phyloP scores from a whole-genome alignment of 2,113 vertebrate species.

The Salvator merianae region DNA sequence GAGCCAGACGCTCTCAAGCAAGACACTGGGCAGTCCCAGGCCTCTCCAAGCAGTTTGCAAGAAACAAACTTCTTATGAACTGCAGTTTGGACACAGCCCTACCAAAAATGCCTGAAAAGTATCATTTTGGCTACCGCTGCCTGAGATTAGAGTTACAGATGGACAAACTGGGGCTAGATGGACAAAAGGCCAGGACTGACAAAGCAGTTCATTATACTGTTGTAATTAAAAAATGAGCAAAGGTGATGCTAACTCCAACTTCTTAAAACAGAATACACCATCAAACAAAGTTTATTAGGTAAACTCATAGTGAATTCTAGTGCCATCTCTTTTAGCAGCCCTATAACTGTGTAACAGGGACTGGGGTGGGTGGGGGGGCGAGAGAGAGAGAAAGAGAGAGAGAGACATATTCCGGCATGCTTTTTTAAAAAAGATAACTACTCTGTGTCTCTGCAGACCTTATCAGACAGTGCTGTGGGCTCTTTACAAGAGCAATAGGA shows the following conservation, averaged over 20 bases:
- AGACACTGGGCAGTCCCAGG: too few relatives aligned
- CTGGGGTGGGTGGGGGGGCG: too few relatives aligned
- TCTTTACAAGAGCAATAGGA: conserved; percentile 9
- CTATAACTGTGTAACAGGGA: neutral
- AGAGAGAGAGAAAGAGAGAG: too few relatives aligned
- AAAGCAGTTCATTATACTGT: neutral
- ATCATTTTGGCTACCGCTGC: too few relatives aligned
- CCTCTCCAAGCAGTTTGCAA: too few relatives aligned
- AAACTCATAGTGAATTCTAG: neutral
- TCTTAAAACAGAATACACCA: neutral
- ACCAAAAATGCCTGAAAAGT: too few relatives aligned
- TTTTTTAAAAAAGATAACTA: neutral
- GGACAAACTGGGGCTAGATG: neutral
- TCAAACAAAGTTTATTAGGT: neutral
- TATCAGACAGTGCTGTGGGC: neutral
- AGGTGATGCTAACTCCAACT: neutral
- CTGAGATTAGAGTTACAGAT: neutral
- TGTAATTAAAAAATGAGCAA: too few relatives aligned
- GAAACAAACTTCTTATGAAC: too few relatives aligned
- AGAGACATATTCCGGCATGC: too few relatives aligned
- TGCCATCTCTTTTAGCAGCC: neutral
- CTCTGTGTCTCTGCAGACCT: neutral
- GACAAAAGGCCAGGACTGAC: neutral
- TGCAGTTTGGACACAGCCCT: too few relatives aligned
- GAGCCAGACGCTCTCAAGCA: too few relatives aligned